Base-by-base conservation (phyloP, 2,888 invertebrate species). In the Scrobipalpa atriplicella region DNA sequence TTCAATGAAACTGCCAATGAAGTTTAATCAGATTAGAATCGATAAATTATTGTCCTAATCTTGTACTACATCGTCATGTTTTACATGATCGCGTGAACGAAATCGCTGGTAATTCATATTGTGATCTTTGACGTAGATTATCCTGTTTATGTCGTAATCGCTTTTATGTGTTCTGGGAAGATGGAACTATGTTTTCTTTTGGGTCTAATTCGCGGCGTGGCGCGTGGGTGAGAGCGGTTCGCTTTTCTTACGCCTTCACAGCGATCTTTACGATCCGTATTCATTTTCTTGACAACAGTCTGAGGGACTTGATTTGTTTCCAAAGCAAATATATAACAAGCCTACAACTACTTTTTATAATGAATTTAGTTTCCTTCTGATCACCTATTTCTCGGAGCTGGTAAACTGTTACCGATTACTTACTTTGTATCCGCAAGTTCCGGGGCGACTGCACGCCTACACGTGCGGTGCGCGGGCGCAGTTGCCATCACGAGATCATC, bases 151-250 rank as follows among this genome's bases (percentile, higher is more conserved):
- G 54, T 67, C 60, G 64, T 67, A 64, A 67, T 64, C 58, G 29
- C 47, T 56, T 66, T 67, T 69, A 67, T 64, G 66, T 67, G 70
- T 74, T 67, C 67, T 64, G 52, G 67, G 69, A 68, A 68, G 69
- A 70, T 71, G 38, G 18, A 18, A 47, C 65, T 19, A 21, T 60
- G 64, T 64, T 71, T 71, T 74, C 70, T 38, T 63, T 52, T 39
- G 41, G 41, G 54, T 56, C 21, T 13, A n/a, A 16, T 58, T 10
- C 41, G 19, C 41, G 2, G 61, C 39, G 61, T 61, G 41, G 61
- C 0, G 61, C 39, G 61, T 61, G 41, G 61, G 61, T 41, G 61
- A 61, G 41, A 18, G 61, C 41, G 18, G 8, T 61, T 39, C 41
- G 38, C n/a, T 38, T 16, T 58, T 38, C 58, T 58, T 38, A 38